Conservation (phyloP, 2,113 vertebrate genomes). For the Sphaerodactylus townsendi region DNA sequence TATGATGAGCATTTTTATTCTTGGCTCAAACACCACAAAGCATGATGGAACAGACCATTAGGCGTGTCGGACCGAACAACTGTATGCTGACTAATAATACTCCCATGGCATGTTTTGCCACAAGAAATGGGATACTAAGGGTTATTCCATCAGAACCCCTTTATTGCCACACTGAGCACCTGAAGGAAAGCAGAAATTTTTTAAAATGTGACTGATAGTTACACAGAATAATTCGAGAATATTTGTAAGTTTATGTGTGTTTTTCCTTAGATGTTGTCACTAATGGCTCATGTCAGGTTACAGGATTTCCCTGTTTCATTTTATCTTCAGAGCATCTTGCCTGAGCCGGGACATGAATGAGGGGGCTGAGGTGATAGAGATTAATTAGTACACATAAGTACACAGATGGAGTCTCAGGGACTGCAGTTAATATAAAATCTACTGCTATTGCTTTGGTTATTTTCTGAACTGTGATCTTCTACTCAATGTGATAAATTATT, state of each 20-base stretch:
- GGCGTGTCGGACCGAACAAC: background rate
- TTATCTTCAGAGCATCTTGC: background rate
- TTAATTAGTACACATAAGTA: background rate
- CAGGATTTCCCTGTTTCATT: background rate
- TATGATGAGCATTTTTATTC: slow-evolving; percentile 3
- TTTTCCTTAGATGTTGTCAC: background rate
- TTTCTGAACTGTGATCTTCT: background rate
- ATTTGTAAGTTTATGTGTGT: background rate
- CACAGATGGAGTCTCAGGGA: background rate
- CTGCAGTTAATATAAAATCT: background rate
- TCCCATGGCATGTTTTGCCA: background rate
- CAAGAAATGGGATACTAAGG: background rate
- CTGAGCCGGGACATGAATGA: background rate
- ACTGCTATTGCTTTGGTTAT: background rate
- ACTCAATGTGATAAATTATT: background rate
- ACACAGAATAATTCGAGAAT: background rate
- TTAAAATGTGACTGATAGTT: too few species aligned
- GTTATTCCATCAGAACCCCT: too few species aligned
- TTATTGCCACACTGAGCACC: too few species aligned
- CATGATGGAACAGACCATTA: background rate
- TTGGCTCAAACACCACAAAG: background rate
- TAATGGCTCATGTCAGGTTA: background rate
- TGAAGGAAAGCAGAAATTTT: too few species aligned
- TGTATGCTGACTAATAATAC: background rate
- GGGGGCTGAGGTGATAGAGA: background rate